Percentiles rank a stretch among this genome's conserved stretches.
Conservation (phyloP, 2,113 vertebrate genomes). For the Lagopus muta region DNA sequence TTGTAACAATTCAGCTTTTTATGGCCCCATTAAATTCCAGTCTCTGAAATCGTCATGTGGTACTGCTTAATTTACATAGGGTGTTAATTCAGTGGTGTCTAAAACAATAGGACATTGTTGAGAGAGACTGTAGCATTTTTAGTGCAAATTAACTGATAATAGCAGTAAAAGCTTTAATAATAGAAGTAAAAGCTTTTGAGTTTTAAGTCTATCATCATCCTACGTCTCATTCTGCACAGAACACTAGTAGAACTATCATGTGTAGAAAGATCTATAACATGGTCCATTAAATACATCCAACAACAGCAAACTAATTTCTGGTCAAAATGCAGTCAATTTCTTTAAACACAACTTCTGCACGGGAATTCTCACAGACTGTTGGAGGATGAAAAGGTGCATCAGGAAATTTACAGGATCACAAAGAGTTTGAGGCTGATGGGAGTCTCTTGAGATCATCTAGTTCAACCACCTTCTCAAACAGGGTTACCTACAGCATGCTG, state of each 20-base stretch:
- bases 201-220: not conserved
- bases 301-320: not conserved
- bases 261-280: not conserved
- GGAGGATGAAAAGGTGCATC: not conserved
- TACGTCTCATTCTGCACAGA: not conserved
- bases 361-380: not conserved
- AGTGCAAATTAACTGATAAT: not conserved
- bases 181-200: not conserved
- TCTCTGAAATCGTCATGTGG: not conserved
- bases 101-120: not conserved
- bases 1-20: not conserved
- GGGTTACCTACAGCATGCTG: not conserved
- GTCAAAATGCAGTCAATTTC: not conserved
- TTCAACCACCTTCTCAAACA: not conserved
- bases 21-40: fast-evolving
- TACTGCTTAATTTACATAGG: not conserved
- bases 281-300: not conserved
- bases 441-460: not conserved
- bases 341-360: not conserved
- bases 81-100: not conserved
- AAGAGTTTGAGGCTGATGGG: not conserved
- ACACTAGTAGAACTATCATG: not conserved
- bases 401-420: not conserved
- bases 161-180: not conserved
- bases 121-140: not conserved